Evolutionary conservation across 92 coral and sea anemone species (phyloP).

Genomic region (Phenganax subtilis): DNA sequence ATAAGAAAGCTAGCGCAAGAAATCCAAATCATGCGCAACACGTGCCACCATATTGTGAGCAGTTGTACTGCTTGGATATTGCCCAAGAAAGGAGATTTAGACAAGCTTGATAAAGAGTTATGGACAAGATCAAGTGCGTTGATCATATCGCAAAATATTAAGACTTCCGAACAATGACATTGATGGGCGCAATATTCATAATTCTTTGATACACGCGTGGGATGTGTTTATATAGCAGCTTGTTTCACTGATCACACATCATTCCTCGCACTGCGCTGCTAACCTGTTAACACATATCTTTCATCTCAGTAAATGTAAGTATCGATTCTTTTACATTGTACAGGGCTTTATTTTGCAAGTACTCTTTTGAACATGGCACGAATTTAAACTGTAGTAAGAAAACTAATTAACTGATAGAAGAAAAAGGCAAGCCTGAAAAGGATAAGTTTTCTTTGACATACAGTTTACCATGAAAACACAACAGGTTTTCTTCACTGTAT

Average conservation of each 20-base stretch:
- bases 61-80: neutral
- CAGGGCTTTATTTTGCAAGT: neutral
- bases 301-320: conserved; percentile 7
- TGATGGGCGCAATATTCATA: conserved; percentile 10
- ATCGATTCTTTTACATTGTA: neutral
- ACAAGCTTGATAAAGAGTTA: neutral
- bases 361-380: no score
- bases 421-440: no score
- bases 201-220: neutral
- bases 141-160: neutral
- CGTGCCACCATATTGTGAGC: no score
- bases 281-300: conserved; percentile 22
- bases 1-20: neutral
- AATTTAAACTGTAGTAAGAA: no score
- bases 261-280: neutral
- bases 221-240: neutral
- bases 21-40: conserved; percentile 12
- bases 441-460: no score
- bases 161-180: neutral
- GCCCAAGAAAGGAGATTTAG: neutral
- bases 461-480: no score
- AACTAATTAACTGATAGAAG: no score
- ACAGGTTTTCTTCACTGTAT: no score
- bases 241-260: neutral
- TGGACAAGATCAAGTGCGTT: neutral